A percentile compares a stretch with the other conserved stretches of the same genome.
These are phyloP conservation scores for Macrobrachium nipponense DNA, from an alignment of 1,140 invertebrate genomes.

Conservation along the genomic window DNA sequence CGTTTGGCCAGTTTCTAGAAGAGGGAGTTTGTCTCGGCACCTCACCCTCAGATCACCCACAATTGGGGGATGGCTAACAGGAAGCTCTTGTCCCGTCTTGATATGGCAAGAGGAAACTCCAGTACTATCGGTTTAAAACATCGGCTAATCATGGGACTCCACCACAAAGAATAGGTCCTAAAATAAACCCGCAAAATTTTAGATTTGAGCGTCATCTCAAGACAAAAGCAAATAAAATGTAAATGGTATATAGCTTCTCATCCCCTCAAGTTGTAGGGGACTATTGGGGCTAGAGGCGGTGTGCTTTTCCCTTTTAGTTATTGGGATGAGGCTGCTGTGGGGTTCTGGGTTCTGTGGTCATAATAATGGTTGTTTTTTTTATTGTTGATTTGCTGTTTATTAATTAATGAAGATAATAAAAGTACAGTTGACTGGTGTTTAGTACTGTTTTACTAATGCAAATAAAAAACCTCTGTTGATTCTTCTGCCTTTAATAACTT, in stretches of 20 bases:
- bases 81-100: conserved; percentile 37
- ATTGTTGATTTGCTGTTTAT: no score
- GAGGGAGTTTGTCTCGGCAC: conserved; percentile 30
- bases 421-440: no score
- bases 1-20: conserved; percentile 49
- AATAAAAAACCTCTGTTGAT: no score
- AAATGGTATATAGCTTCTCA: conserved; percentile 42
- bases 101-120: conserved; percentile 20
- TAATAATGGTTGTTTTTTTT: no score
- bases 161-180: conserved; percentile 36
- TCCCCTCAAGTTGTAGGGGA: conserved; percentile 18
- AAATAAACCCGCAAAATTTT: conserved; percentile 50
- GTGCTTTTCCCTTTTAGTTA: conserved; percentile 50
- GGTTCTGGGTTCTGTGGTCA: conserved; percentile 19
- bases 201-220: conserved; percentile 25
- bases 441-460: no score
- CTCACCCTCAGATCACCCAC: conserved; percentile 21
- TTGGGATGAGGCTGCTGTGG: conserved; percentile 40
- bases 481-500: no score
- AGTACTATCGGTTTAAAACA: conserved; percentile 25
- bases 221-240: no score
- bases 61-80: conserved; percentile 41
- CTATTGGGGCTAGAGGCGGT: conserved; percentile 51
- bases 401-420: no score
- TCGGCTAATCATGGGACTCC: conserved; percentile 43